Evolutionary conservation across 92 coral and sea anemone genomes (phyloP).

Genomic region (Actinostola sp.): DNA sequence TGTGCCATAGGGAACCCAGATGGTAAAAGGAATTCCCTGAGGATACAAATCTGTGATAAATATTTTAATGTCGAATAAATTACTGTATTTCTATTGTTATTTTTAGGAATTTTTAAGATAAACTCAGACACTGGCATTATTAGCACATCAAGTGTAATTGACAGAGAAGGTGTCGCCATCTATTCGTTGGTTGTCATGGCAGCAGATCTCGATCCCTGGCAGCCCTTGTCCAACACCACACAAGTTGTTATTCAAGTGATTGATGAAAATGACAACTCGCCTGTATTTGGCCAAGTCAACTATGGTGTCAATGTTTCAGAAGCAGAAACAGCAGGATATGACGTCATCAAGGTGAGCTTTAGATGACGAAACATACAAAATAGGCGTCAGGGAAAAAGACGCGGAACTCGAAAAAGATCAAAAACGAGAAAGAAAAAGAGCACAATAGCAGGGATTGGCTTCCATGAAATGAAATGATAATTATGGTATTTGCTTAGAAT

Average conservation of each 20-base stretch:
- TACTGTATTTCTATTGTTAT: no score
- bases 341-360: slow-evolving; percentile 60
- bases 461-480: no score
- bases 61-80: no score
- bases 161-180: slow-evolving; percentile 71
- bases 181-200: slow-evolving; percentile 71
- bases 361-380: no score
- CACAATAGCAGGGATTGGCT: no score
- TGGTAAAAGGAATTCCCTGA: no score
- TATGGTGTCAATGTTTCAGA: slow-evolving; percentile 64
- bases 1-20: no score
- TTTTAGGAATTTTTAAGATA: slow-evolving; percentile 53
- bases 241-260: slow-evolving; percentile 62
- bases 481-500: no score
- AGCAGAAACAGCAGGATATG: slow-evolving; percentile 57
- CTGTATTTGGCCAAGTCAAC: slow-evolving; percentile 62
- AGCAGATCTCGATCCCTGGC: slow-evolving; percentile 64
- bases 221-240: slow-evolving; percentile 66
- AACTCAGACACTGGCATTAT: slow-evolving; percentile 57
- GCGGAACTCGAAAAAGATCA: no score
- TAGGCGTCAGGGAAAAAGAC: no score
- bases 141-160: slow-evolving; percentile 57
- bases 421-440: no score
- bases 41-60: no score
- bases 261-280: slow-evolving; percentile 88